A percentile compares a stretch with the other conserved stretches of the same genome.
Evolutionary conservation across 2,113 vertebrate species (phyloP).

Genomic region (Hucho hucho): DNA sequence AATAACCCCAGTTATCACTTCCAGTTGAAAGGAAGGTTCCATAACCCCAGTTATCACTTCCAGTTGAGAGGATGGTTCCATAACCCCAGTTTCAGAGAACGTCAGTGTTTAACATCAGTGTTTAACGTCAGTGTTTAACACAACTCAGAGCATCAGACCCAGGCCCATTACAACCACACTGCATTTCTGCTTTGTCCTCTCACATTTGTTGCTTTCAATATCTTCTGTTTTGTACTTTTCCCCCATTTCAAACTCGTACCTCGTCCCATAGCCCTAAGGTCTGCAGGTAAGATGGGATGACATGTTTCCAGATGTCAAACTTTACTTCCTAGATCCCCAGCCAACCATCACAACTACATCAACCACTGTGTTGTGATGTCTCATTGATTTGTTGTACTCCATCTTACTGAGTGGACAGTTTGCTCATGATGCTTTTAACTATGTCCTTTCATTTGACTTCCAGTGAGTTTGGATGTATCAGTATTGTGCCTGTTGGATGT

Average conservation of each 20-base stretch:
- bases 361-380: constrained; percentile 20
- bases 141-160: background rate
- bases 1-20: no score
- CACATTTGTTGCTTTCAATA: constrained; percentile 82
- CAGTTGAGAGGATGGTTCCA: no score
- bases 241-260: constrained; percentile 43
- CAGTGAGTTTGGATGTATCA: background rate
- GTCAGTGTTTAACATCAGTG: no score
- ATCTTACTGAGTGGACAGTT: constrained; percentile 18
- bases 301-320: background rate
- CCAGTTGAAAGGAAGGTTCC: no score
- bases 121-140: no score
- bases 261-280: constrained; percentile 94
- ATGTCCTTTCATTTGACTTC: background rate
- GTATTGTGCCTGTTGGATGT: background rate
- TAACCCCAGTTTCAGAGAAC: no score
- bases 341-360: constrained; percentile 18
- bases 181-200: constrained; percentile 76
- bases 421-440: background rate
- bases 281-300: constrained; percentile 91
- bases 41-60: no score
- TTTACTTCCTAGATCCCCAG: constrained; percentile 2
- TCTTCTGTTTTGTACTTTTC: constrained; percentile 60
- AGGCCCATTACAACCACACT: constrained; percentile 37
- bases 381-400: constrained; percentile 26